Base-by-base conservation (phyloP, 2,797 vertebrate species). In the Smutsia gigantea region DNA sequence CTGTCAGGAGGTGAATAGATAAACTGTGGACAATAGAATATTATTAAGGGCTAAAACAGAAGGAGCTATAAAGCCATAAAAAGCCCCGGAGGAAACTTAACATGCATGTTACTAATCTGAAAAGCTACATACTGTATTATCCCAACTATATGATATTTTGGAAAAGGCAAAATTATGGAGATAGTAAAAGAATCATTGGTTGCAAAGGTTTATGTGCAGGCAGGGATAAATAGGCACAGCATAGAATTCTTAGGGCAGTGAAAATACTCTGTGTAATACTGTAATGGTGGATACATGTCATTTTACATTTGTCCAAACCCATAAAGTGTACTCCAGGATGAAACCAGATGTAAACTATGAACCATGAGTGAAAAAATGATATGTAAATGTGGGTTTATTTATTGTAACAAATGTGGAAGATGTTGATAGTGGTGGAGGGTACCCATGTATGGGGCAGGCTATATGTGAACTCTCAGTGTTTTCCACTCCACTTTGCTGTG, bases 141-240 rank as follows among this genome's bases (percentile, higher is more conserved):
- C 7, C 31, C 49, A 77, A 53, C 31, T n/a, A 23, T 34, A 77
- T 23, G 31, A 51, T 31, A 23, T 53, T 34, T 31, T 77, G 74
- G 74, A 53, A 77, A 77, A 77, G 29, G 29, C 4, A 74, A 74
- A 74, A 74, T 46, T 51, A 8, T 74, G 71, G 42, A 75, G 46
- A 51, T 11, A 8, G 31, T 34, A 77, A 71, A 77, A 77, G 42
- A 53, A 12, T n/a, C 31, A 53, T 11, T 53, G 19, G 74, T 13
- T 77, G 49, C 74, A 18, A 77, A 49, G 21, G 49, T 18, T 53
- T 77, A 7, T 49, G 46, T 46, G 72, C 46, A 53, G 11, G 31
- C 49, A 53, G 74, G 31, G 34, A n/a, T n/a, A n/a, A n/a, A 2
- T n/a, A 2, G 0, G 7, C 51, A 9, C 27, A 49, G 29, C 1